Base-by-base conservation (phyloP, 2,797 vertebrate species). In the Tiaroga cobitis region DNA sequence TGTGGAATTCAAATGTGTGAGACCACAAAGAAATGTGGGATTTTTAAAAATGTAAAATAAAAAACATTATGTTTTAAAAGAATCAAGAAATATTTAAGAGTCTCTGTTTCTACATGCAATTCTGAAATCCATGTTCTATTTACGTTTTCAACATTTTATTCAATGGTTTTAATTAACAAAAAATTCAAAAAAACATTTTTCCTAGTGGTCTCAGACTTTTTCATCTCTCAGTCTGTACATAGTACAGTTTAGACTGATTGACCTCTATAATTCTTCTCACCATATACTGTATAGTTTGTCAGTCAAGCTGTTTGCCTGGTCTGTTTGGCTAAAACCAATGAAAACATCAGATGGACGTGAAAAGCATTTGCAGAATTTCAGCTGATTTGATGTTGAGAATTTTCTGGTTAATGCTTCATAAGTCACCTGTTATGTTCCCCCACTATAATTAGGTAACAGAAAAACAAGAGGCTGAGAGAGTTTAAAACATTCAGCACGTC, bases 401-500 rank as follows among this genome's bases (percentile, higher is more conserved):
- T 80, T 82, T 79, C 70, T 59, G 69, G n/a, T 81, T 85, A 54
- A 85, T 79, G 5, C 51, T 49, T 87, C 72, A 85, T 76, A 56
- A 73, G 72, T 83, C 80, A 67, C 24, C 39, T 67, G 65, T 68
- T 78, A 41, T 76, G 43, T 49, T 82, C 41, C 24, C 37, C 37
- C 41, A 18, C 26, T 76, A 43, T 34, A 83, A 85, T 74, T 37
- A 75, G 59, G 73, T 67, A 59, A 51, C 39, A 34, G 63, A 65
- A 34, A 43, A 73, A 70, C 72, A 81, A 54, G 37, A 54, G 80
- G 69, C 61, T 87, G 21, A 74, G 46, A 51, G 68, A 39, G 86
- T 82, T 89, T 87, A 83, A 86, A 85, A 87, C 72, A 86, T 78
- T 61, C 72, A 68, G 70, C 49, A 73, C 37, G 46, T 73, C 10